These are phyloP conservation scores for Drosophila bocqueti DNA, from an alignment of 1,140 invertebrate species.

Conservation along the genomic window DNA sequence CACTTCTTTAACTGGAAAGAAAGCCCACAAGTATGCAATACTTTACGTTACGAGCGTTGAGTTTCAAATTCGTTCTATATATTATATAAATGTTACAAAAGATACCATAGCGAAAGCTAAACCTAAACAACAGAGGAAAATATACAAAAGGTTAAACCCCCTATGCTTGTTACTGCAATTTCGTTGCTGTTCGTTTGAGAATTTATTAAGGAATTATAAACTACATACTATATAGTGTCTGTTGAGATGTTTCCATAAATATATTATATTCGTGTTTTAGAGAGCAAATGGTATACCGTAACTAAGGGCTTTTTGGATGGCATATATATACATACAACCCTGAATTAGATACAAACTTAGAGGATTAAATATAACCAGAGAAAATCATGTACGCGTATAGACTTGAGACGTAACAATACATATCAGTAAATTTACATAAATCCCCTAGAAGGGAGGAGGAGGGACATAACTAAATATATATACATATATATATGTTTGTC, in stretches of 20 bases:
- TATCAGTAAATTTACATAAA: slow-evolving; percentile 80
- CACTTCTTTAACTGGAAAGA: slow-evolving; percentile 12
- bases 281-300: slow-evolving; percentile 57
- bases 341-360: slow-evolving; percentile 19
- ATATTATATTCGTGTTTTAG: slow-evolving; percentile 47
- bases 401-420: slow-evolving; percentile 82
- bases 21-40: slow-evolving; percentile 74
- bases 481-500: slow-evolving; percentile 51
- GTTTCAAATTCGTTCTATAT: slow-evolving; percentile 35
- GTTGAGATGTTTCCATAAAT: slow-evolving; percentile 36
- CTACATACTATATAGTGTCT: slow-evolving; percentile 29
- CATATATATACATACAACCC: slow-evolving; percentile 50
- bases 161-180: slow-evolving; percentile 63
- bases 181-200: slow-evolving; percentile 55
- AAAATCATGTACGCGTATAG: slow-evolving; percentile 63
- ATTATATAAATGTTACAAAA: slow-evolving; percentile 37
- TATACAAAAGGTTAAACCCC: slow-evolving; percentile 15
- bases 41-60: slow-evolving; percentile 51
- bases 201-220: slow-evolving; percentile 25
- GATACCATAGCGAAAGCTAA: slow-evolving; percentile 38
- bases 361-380: slow-evolving; percentile 28
- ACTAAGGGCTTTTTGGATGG: slow-evolving; percentile 59
- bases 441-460: slow-evolving; percentile 10
- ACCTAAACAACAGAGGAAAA: not conserved
- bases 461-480: slow-evolving; percentile 27